phyloP scores from a whole-genome alignment of 2,113 vertebrate species.

The Notothenia coriiceps region DNA sequence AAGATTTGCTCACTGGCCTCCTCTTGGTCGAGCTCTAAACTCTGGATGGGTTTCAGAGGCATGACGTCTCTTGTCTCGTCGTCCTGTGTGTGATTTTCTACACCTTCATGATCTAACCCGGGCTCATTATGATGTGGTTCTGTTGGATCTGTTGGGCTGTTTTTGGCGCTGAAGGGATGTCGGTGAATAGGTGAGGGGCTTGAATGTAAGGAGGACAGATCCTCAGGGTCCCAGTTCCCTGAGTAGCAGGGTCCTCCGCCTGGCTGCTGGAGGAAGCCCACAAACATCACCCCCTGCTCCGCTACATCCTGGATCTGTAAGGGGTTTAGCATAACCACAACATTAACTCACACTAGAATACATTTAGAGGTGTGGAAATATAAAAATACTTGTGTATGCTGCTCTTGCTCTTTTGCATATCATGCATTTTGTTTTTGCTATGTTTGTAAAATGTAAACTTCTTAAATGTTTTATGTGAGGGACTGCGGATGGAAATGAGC shows the following conservation, averaged over 20 bases:
- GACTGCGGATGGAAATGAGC: no score
- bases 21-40: constrained; percentile 12
- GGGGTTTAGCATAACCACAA: constrained; percentile 10
- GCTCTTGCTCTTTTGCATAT: no score
- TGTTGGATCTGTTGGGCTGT: constrained; percentile 66
- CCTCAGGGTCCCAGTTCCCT: constrained; percentile 75
- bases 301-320: constrained; percentile 93
- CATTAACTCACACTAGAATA: constrained; percentile 18
- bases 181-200: constrained; percentile 82
- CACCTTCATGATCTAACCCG: constrained; percentile 9
- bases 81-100: constrained; percentile 11
- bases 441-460: no score
- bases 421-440: no score
- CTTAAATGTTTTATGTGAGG: no score
- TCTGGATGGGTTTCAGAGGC: constrained; percentile 16
- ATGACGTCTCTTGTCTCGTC: constrained; percentile 28
- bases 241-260: constrained; percentile 71
- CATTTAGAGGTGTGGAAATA: constrained; percentile 15
- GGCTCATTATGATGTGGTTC: constrained; percentile 30
- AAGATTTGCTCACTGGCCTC: constrained; percentile 17
- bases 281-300: constrained; percentile 91
- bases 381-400: constrained; percentile 14
- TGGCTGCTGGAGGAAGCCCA: constrained; percentile 91
- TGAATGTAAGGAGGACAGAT: constrained; percentile 83
- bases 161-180: constrained; percentile 63